A percentile compares a stretch with the other conserved stretches of the same genome.
Evolutionary conservation across 2,113 vertebrate genomes (phyloP).

Genomic region (Choloepus hoffmanni): DNA sequence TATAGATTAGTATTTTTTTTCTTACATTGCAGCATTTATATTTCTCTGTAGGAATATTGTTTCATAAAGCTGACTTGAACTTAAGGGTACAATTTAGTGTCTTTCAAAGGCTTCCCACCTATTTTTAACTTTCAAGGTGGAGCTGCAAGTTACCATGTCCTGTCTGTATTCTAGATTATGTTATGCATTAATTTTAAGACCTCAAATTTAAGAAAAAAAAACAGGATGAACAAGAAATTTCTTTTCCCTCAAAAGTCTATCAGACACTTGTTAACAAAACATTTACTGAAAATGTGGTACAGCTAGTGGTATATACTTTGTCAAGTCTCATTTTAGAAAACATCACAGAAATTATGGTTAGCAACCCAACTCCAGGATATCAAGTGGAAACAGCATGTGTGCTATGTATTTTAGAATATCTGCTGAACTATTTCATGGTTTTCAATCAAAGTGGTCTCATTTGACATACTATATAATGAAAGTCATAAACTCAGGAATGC

Average conservation of each 20-base stretch:
- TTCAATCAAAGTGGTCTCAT: conserved; percentile 38
- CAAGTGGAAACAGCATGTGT: not conserved
- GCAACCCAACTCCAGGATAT: not conserved
- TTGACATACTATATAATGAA: not conserved
- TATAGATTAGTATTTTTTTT: conserved; percentile 8
- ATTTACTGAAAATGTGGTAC: not conserved
- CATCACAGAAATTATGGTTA: conserved; percentile 29
- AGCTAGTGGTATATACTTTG: conserved; percentile 21
- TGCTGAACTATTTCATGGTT: not conserved
- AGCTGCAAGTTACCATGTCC: conserved; percentile 12
- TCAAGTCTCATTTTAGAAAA: conserved; percentile 54
- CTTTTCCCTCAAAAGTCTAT: not conserved
- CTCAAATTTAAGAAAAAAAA: conserved; percentile 50
- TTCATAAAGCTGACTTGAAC: conserved; percentile 51
- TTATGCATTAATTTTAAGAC: not conserved
- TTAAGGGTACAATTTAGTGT: conserved; percentile 50
- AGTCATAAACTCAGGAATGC: not conserved
- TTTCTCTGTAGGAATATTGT: conserved; percentile 54
- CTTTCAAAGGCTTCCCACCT: conserved; percentile 62
- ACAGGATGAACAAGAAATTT: conserved; percentile 29
- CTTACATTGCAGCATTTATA: conserved; percentile 33
- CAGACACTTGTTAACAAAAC: conserved; percentile 28
- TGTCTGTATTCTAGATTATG: conserved; percentile 53
- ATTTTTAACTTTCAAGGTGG: conserved; percentile 28
- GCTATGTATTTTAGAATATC: not conserved